phyloP scores from a whole-genome alignment of 1,140 invertebrate species.

The Eupristina koningsbergeri region DNA sequence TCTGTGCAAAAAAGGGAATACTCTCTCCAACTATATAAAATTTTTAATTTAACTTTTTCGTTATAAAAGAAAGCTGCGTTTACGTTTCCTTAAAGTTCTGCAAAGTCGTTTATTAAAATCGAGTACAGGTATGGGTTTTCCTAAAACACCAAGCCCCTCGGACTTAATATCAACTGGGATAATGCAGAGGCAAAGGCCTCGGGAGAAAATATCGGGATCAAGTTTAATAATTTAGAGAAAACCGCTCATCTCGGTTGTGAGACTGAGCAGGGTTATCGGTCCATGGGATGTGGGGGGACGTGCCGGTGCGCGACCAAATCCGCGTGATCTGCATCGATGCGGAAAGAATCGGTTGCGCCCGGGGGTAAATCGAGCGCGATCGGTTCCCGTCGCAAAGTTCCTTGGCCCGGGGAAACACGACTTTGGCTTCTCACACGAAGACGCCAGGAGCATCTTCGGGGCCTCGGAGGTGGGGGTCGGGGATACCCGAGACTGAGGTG shows the following conservation, averaged over 20 bases:
- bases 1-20: too few species aligned
- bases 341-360: background rate
- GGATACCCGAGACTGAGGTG: constrained; percentile 60
- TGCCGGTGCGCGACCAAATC: background rate
- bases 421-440: constrained; percentile 58
- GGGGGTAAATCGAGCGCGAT: constrained; percentile 26
- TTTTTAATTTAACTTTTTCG: background rate
- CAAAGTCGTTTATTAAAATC: too few species aligned
- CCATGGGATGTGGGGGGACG: background rate
- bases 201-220: background rate
- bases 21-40: background rate
- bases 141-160: too few species aligned
- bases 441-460: background rate
- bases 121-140: too few species aligned
- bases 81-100: background rate
- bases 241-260: background rate
- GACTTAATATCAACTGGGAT: too few species aligned
- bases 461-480: too few species aligned
- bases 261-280: background rate
- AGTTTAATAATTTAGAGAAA: background rate
- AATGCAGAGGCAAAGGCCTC: too few species aligned
- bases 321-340: background rate
- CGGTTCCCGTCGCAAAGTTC: background rate
- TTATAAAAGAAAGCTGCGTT: background rate
- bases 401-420: constrained; percentile 61